Conservation (phyloP, 2,888 invertebrate species). For the Schizotus pectinicornis region DNA sequence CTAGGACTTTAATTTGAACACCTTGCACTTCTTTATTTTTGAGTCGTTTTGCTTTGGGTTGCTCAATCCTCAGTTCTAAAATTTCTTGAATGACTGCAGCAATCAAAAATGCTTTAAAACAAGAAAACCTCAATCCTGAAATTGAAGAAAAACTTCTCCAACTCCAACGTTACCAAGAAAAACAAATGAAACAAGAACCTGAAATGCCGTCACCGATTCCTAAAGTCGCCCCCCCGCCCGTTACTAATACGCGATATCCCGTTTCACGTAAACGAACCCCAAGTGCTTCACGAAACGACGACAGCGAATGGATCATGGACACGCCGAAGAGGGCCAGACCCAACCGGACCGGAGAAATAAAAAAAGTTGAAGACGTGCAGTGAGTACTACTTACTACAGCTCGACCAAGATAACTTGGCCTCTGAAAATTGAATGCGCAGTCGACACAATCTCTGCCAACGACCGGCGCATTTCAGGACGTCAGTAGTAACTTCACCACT, state of each 20-base stretch:
- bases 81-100: conserved; percentile 62
- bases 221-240: conserved; percentile 44
- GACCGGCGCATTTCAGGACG: too few relatives aligned
- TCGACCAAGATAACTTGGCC: too few relatives aligned
- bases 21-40: conserved; percentile 49
- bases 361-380: conserved; percentile 50
- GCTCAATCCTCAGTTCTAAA: conserved; percentile 24
- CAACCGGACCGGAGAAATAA: conserved; percentile 44
- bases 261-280: conserved; percentile 54
- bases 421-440: too few relatives aligned
- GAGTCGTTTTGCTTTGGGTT: conserved; percentile 55
- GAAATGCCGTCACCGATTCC: conserved; percentile 48
- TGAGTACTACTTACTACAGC: too few relatives aligned
- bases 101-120: conserved; percentile 89
- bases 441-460: too few relatives aligned
- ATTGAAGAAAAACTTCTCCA: conserved; percentile 91
- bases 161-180: conserved; percentile 84
- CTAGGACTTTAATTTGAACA: conserved; percentile 47
- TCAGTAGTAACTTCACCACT: too few relatives aligned
- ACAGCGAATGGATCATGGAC: conserved; percentile 60
- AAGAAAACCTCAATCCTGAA: conserved; percentile 89
- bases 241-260: conserved; percentile 42
- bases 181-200: conserved; percentile 72
- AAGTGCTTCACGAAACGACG: conserved; percentile 53
- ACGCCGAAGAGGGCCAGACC: conserved; percentile 56